phyloP scores from a whole-genome alignment of 2,797 vertebrate species.

The Corythornis leucogaster region DNA sequence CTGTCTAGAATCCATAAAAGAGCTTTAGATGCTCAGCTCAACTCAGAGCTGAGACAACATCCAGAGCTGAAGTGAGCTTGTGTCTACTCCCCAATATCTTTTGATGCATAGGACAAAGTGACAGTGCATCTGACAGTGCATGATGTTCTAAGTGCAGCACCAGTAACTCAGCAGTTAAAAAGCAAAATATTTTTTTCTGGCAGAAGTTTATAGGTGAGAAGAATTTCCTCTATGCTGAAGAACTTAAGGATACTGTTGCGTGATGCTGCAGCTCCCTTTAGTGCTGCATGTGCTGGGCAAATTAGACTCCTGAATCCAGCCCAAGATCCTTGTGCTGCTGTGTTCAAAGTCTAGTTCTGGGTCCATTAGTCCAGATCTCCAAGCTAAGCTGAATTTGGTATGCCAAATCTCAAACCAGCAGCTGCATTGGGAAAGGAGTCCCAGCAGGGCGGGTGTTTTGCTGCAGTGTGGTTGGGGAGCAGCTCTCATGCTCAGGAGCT shows the following conservation, averaged over 20 bases:
- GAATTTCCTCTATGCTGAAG: background rate
- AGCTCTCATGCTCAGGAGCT: background rate
- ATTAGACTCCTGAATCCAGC: background rate
- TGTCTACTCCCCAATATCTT: background rate
- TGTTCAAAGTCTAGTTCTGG: background rate
- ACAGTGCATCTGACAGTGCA: fast-evolving
- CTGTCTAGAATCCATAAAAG: background rate
- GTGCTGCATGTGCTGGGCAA: background rate
- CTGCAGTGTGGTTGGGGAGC: background rate
- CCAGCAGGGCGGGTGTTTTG: background rate
- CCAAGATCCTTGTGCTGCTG: fast-evolving
- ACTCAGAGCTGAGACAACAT: background rate
- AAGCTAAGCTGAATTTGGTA: background rate
- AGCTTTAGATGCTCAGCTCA: background rate
- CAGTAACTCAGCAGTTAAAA: background rate
- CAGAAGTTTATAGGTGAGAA: background rate
- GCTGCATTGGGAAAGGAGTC: background rate
- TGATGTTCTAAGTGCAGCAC: background rate
- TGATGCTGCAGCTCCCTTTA: background rate
- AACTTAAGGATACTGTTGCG: background rate
- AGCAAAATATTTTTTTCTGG: background rate
- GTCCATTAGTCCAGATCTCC: background rate
- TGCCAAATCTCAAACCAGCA: background rate
- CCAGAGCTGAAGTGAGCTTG: background rate
- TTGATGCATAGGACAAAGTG: background rate